Percentiles rank a stretch among this genome's conserved stretches.
These are phyloP conservation scores for Mormoops blainvillei DNA, from an alignment of 2,113 vertebrate species.

Conservation along the genomic window DNA sequence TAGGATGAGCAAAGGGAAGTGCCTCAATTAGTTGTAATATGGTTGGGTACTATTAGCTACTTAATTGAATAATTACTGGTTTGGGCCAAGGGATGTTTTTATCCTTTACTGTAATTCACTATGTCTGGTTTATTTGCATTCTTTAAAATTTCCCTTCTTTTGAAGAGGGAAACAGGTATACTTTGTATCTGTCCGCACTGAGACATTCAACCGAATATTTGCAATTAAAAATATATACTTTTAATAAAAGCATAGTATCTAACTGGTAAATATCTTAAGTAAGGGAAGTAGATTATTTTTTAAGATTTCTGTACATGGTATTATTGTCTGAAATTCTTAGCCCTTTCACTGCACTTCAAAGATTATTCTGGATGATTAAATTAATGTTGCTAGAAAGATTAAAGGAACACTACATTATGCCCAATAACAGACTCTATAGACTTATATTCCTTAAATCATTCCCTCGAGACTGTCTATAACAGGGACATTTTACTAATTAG, in stretches of 20 bases:
- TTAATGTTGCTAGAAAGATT: conserved; percentile 71
- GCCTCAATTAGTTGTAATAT: conserved; percentile 63
- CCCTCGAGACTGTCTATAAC: conserved; percentile 63
- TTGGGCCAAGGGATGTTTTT: conserved; percentile 56
- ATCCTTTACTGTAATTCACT: conserved; percentile 34
- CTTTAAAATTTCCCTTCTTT: background rate
- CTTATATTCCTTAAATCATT: conserved; percentile 66
- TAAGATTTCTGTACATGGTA: conserved; percentile 46
- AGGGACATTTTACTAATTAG: conserved; percentile 67
- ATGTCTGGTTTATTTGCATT: background rate
- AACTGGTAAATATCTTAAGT: conserved; percentile 51
- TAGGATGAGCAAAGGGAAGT: background rate
- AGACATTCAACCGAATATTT: background rate
- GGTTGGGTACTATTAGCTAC: conserved; percentile 61
- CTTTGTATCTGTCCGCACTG: background rate
- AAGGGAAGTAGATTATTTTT: conserved; percentile 36
- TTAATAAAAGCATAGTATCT: conserved; percentile 34
- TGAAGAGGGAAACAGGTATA: background rate
- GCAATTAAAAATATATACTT: conserved; percentile 32
- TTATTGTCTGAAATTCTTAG: conserved; percentile 66
- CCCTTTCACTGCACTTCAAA: conserved; percentile 55
- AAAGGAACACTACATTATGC: conserved; percentile 73
- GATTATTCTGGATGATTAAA: conserved; percentile 73
- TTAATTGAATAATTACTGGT: conserved; percentile 74
- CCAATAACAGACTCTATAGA: conserved; percentile 74